Conservation (phyloP, 2,888 invertebrate species). For the Deroplatys truncata region DNA sequence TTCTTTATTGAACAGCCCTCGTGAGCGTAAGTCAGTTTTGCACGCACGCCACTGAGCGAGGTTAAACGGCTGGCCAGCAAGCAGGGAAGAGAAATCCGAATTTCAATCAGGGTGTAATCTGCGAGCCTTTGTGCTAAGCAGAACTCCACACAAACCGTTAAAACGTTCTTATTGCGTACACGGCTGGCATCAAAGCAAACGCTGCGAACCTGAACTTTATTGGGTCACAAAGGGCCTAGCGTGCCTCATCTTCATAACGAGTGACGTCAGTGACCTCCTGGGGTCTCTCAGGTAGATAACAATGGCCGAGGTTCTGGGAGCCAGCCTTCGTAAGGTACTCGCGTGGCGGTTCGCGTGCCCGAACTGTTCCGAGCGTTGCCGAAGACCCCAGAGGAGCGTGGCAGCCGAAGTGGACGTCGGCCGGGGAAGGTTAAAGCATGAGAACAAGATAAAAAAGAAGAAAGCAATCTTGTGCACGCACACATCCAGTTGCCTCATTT, state of each 20-base stretch:
- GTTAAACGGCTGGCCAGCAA: too few species aligned
- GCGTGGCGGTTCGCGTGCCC: constrained; percentile 32
- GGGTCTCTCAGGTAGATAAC: constrained; percentile 1
- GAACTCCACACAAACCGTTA: too few species aligned
- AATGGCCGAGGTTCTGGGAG: constrained; percentile 5
- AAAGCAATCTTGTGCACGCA: not conserved
- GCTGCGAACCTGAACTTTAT: not conserved
- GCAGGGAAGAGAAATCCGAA: too few species aligned
- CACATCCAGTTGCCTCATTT: constrained; percentile 8
- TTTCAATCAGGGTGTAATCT: too few species aligned
- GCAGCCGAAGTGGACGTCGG: constrained; percentile 1
- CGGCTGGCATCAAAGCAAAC: too few species aligned
- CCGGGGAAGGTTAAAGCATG: not conserved
- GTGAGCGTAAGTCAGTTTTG: too few species aligned
- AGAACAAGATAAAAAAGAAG: not conserved
- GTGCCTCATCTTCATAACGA: not conserved
- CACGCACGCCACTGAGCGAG: too few species aligned
- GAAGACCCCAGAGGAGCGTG: constrained; percentile 28
- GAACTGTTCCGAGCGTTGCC: constrained; percentile 23
- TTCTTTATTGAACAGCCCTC: too few species aligned
- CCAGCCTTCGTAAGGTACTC: constrained; percentile 18
- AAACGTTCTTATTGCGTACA: too few species aligned
- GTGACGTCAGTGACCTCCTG: not conserved
- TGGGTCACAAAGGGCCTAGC: too few species aligned
- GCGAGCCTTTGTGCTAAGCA: too few species aligned